Evolutionary conservation across 2,113 vertebrate species (phyloP).

Genomic region (Malurus elegans): DNA sequence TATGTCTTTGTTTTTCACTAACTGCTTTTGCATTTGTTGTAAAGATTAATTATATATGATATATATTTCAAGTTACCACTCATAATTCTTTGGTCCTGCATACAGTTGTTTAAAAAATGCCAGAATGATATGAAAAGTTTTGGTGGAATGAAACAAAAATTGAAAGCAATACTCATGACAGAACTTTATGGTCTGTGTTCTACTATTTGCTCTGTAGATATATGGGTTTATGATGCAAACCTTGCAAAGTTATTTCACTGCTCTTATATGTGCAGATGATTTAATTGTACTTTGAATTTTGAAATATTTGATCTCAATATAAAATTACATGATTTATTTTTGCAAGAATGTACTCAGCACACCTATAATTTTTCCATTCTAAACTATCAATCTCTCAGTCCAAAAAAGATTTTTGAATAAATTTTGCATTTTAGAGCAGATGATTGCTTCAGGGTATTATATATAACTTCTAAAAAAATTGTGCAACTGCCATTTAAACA

Average conservation of each 20-base stretch:
- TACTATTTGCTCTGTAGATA: background rate
- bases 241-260: slow-evolving; percentile 2
- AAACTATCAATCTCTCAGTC: slow-evolving; percentile 37
- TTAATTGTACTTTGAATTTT: slow-evolving; percentile 39
- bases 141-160: background rate
- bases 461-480: background rate
- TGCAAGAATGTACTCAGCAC: background rate
- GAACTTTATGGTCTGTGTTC: background rate
- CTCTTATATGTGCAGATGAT: background rate
- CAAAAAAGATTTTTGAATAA: slow-evolving; percentile 15
- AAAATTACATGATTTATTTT: slow-evolving; percentile 15
- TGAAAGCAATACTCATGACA: background rate
- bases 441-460: slow-evolving; percentile 28
- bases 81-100: background rate
- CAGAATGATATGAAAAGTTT: background rate
- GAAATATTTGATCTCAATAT: background rate
- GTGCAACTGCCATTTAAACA: slow-evolving; percentile 17
- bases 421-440: slow-evolving; percentile 1
- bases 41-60: slow-evolving; percentile 24
- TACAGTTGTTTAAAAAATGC: background rate
- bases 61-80: background rate
- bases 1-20: slow-evolving; percentile 50
- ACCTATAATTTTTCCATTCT: slow-evolving; percentile 27
- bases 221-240: background rate
- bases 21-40: slow-evolving; percentile 20